These are phyloP conservation scores for Cynoglossus semilaevis DNA, from an alignment of 2,113 vertebrate genomes.

Conservation along the genomic window DNA sequence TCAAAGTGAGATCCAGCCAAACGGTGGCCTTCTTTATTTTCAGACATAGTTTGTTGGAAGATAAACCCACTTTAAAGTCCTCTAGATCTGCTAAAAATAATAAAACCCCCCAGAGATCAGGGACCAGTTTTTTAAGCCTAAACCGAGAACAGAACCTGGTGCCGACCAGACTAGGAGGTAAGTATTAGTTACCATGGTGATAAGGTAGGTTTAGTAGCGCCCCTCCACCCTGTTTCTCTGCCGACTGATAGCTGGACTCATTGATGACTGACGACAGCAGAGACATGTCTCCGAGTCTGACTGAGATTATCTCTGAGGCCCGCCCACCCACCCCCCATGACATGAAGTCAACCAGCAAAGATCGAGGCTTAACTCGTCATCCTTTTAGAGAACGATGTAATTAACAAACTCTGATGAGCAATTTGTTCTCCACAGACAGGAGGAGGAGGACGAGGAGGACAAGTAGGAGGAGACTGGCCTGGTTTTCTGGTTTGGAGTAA, in stretches of 20 bases:
- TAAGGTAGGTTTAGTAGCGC: too few species aligned
- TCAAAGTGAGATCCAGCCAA: too few species aligned
- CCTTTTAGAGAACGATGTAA: constrained; percentile 70
- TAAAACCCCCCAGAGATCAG: too few species aligned
- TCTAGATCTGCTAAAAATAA: too few species aligned
- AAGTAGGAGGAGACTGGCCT: constrained; percentile 55
- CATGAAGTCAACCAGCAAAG: constrained; percentile 52
- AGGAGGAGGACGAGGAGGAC: constrained; percentile 25
- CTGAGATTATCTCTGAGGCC: constrained; percentile 54
- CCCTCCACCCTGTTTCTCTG: neutral
- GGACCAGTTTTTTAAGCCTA: too few species aligned
- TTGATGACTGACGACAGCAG: constrained; percentile 54
- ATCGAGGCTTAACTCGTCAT: constrained; percentile 68
- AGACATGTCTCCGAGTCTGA: constrained; percentile 55
- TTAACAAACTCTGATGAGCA: constrained; percentile 71
- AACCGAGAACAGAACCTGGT: too few species aligned
- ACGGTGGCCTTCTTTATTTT: too few species aligned
- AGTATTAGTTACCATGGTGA: too few species aligned
- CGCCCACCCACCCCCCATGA: constrained; percentile 27
- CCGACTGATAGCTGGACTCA: constrained; percentile 29
- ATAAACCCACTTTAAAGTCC: too few species aligned
- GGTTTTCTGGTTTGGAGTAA: constrained; percentile 32
- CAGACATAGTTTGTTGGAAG: too few species aligned
- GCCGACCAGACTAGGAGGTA: too few species aligned
- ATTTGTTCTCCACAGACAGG: constrained; percentile 61